Percentiles rank a stretch among this genome's conserved stretches.
phyloP scores from a whole-genome alignment of 2,888 invertebrate genomes.

The Rhagophthalmus giganteus region DNA sequence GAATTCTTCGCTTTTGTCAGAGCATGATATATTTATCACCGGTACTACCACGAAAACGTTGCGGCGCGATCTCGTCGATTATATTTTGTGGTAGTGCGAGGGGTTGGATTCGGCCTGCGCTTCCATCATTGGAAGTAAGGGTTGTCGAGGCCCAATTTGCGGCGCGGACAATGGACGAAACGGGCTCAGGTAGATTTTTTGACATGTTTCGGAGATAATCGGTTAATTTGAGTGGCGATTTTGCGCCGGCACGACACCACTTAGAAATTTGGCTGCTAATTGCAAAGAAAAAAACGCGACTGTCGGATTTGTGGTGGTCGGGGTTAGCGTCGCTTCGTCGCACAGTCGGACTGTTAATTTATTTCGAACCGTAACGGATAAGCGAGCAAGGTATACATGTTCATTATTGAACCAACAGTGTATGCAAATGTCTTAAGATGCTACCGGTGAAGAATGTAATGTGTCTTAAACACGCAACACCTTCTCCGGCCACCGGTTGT shows the following conservation, averaged over 20 bases:
- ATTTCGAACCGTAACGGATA: conserved; percentile 15
- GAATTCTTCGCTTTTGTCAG: conserved; percentile 39
- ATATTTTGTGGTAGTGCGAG: conserved; percentile 5
- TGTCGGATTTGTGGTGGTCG: conserved; percentile 16
- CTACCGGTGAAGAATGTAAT: conserved; percentile 33
- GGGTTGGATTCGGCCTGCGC: conserved; percentile 5
- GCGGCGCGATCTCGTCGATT: conserved; percentile 5
- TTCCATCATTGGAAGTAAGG: neutral
- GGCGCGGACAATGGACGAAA: conserved; percentile 3
- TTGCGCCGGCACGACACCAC: conserved; percentile 19
- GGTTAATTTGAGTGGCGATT: conserved; percentile 23
- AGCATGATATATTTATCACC: conserved; percentile 40
- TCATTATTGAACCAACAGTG: conserved; percentile 30
- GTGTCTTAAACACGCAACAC: conserved; percentile 32
- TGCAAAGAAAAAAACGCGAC: no score
- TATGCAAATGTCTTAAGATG: conserved; percentile 33
- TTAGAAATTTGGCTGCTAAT: conserved; percentile 28
- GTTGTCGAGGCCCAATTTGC: neutral
- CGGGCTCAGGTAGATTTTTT: conserved; percentile 21
- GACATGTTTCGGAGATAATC: conserved; percentile 22
- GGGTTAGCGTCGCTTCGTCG: no score
- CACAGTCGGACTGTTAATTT: no score
- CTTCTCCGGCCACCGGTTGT: conserved; percentile 1
- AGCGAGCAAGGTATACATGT: conserved; percentile 32
- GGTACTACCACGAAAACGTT: conserved; percentile 13